These are phyloP conservation scores for Eulithis testata DNA, from an alignment of 2,888 invertebrate species.

Conservation along the genomic window DNA sequence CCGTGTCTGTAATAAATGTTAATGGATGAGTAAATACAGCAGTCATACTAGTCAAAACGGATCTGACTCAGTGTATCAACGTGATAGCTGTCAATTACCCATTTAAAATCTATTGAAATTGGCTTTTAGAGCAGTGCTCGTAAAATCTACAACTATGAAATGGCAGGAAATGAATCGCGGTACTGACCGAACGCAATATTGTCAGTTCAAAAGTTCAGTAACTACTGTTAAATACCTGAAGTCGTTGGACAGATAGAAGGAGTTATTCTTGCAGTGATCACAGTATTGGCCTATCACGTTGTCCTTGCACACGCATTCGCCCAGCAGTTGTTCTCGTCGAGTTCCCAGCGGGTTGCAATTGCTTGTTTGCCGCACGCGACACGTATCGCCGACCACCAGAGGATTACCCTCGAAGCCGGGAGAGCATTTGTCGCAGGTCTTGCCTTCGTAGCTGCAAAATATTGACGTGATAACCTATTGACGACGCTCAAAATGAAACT, in stretches of 20 bases:
- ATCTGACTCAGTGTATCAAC: too few relatives aligned
- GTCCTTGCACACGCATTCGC: slow-evolving; percentile 75
- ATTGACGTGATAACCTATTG: not conserved
- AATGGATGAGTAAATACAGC: not conserved
- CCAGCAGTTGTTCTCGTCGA: slow-evolving; percentile 58
- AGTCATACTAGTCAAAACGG: too few relatives aligned
- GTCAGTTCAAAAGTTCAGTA: not conserved
- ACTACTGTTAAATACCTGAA: slow-evolving; percentile 58
- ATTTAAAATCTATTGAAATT: too few relatives aligned
- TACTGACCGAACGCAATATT: too few relatives aligned
- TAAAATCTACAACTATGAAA: too few relatives aligned
- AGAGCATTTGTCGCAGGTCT: slow-evolving; percentile 91
- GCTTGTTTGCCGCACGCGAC: slow-evolving; percentile 77
- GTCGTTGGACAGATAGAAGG: slow-evolving; percentile 92
- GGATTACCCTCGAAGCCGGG: slow-evolving; percentile 93
- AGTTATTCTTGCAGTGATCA: slow-evolving; percentile 92
- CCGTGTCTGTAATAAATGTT: slow-evolving; percentile 84
- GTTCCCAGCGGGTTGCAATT: slow-evolving; percentile 92
- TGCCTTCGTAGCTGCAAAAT: slow-evolving; percentile 84
- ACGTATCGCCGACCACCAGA: slow-evolving; percentile 89
- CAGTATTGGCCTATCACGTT: slow-evolving; percentile 93
- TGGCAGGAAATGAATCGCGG: too few relatives aligned
- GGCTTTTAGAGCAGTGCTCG: too few relatives aligned
- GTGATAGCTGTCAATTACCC: too few relatives aligned
- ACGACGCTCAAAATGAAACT: too few relatives aligned